phyloP scores from a whole-genome alignment of 23 tunicate genomes.

The Styela clava region DNA sequence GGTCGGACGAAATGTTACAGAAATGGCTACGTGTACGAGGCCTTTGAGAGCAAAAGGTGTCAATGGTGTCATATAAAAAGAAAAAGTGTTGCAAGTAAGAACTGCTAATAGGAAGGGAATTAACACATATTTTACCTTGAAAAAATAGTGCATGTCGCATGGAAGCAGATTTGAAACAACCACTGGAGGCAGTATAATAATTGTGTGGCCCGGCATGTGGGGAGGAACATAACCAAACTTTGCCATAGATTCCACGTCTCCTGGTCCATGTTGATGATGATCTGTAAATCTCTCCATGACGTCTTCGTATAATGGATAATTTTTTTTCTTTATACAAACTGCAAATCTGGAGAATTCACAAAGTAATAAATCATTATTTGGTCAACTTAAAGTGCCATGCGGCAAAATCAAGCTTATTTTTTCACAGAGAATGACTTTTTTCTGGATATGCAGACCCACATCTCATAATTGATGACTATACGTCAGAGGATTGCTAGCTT shows the following conservation, averaged over 20 bases:
- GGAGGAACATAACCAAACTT: slow-evolving; percentile 28
- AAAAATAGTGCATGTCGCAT: slow-evolving; percentile 73
- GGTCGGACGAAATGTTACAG: no score
- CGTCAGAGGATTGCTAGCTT: no score
- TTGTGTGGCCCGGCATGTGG: slow-evolving; percentile 81
- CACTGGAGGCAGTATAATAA: slow-evolving; percentile 84
- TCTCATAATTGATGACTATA: no score
- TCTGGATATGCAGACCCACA: background rate
- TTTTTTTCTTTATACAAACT: slow-evolving; percentile 47
- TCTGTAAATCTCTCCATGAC: slow-evolving; percentile 33
- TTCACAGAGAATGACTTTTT: background rate
- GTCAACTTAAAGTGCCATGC: background rate
- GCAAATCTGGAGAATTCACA: slow-evolving; percentile 10
- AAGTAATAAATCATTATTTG: background rate
- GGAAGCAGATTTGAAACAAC: slow-evolving; percentile 92
- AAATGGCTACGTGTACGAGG: no score
- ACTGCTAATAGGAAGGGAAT: no score
- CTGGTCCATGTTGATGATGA: slow-evolving; percentile 25
- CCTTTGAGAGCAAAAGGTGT: no score
- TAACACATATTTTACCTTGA: no score
- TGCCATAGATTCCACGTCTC: background rate
- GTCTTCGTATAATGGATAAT: slow-evolving; percentile 67
- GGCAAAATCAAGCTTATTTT: background rate
- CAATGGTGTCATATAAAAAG: no score
- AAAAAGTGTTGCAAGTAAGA: no score